Evolutionary conservation across 2,113 vertebrate genomes (phyloP), one percentile per base, ranked within the genome.

Genomic region (Rhynchomys soricoides): DNA sequence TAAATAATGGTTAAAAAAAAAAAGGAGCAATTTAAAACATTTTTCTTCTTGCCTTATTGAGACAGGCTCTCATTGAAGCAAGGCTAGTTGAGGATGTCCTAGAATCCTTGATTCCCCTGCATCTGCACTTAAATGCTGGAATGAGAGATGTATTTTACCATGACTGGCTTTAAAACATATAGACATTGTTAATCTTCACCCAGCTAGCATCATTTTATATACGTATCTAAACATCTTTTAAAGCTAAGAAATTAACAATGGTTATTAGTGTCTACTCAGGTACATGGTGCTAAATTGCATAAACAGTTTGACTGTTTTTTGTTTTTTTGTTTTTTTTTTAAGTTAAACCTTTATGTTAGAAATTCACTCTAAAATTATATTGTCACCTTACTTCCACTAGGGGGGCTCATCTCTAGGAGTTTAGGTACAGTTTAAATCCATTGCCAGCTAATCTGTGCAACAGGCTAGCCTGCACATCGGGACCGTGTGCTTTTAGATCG

Each of bases 381-480:
- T 93, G 83, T 94, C 89, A 93, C 57, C 21, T 97, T 70, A 91
- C 85, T 91, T 96, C 93, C 96, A 96, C 91, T 96, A 96, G 91
- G 52, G 82, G 83, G 71, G 85, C 83, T 92, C 95, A 93, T 92
- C 57, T 79, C n/a, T 17, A 95, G 26, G 71, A 90, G 45, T 64
- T 90, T 66, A 90, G 94, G 91, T 89, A 78, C 57, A 82, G 37
- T 26, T 96, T 74, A 90, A 95, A 90, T 62, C 26, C 15, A 82
- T 48, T 97, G 77, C 16, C 31, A 88, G 66, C 52, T 81, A 64
- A 92, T 89, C 66, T 90, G 87, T 73, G 71, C 59, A 43, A 45
- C 45, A 93, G 79, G 43, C 55, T 93, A 82, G n/a, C 24, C 55
- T 74, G 43, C 64, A 21, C 37, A 16, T 92, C 75, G 95, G 75